Conservation (phyloP, 1,140 invertebrate species). For the Eumeta japonica region DNA sequence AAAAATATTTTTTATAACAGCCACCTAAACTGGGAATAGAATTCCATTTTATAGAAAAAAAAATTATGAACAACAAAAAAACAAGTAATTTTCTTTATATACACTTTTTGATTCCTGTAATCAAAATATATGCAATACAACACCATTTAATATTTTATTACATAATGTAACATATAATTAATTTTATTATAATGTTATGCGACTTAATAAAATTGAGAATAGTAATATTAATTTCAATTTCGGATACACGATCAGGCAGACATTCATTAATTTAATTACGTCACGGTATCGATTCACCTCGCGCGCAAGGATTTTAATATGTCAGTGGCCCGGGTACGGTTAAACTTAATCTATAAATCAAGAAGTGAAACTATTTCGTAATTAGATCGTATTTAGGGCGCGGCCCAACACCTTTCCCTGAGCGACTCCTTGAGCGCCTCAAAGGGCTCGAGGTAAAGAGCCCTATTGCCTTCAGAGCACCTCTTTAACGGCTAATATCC, state of each 20-base stretch:
- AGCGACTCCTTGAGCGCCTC: constrained; percentile 41
- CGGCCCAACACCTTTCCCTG: constrained; percentile 48
- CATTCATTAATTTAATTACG: not conserved
- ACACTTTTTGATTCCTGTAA: too few species aligned
- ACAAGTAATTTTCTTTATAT: too few species aligned
- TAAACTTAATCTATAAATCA: constrained; percentile 61
- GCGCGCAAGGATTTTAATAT: constrained; percentile 40
- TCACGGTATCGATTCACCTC: constrained; percentile 8
- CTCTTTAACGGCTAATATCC: constrained; percentile 57
- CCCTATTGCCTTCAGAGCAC: constrained; percentile 49
- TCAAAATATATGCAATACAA: too few species aligned
- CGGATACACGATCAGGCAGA: too few species aligned
- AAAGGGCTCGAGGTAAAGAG: constrained; percentile 49
- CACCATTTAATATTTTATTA: too few species aligned
- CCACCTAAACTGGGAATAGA: too few species aligned
- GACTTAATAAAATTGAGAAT: too few species aligned
- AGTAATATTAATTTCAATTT: too few species aligned
- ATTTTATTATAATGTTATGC: too few species aligned
- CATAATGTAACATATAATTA: too few species aligned
- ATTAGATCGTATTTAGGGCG: constrained; percentile 59
- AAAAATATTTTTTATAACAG: too few species aligned
- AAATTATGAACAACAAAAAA: constrained; percentile 6
- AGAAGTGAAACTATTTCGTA: constrained; percentile 60
- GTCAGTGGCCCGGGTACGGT: constrained; percentile 22
- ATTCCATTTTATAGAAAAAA: constrained; percentile 14